Base-by-base conservation (phyloP, 2,113 vertebrate genomes). In the Pluvianellus socialis region DNA sequence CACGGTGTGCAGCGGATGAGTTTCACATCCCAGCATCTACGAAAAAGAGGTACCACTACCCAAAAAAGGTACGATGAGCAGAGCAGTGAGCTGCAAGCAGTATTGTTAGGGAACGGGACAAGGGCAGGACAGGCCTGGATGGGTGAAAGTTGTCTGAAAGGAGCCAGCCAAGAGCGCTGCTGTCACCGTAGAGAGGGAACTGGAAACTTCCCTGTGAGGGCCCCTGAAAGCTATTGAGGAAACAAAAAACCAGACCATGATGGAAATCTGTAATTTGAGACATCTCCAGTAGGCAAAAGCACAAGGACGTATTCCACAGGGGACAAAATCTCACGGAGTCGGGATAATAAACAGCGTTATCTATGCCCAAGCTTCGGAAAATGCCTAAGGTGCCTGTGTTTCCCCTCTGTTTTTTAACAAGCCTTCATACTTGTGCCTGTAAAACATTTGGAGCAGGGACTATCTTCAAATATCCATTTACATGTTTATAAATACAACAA, bases 241-340 rank as follows among this genome's bases (percentile, higher is more conserved):
- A 91, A 77, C 30, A 77, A 53, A 82, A 88, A 47, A 68, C 21
- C 63, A 74, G 79, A 56, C 26, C 56, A 16, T 20, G 65, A 67
- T 56, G 80, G 73, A 89, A 92, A 84, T 59, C 76, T 81, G 79
- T 59, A 96, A 94, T 50, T 84, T 84, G 89, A 97, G 88, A 88
- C 42, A 52, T 35, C 30, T 88, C 82, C 83, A 72, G 83, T 2
- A 53, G 53, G 91, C 52, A 56, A 76, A 88, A 87, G 33, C 61
- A 71, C 59, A 59, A 81, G 65, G 73, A 26, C 24, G 1, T 91
- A n/a, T 67, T 84, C 47, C 70, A 45, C 28, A 44, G 70, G 65
- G 91, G 56, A 87, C 65, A 93, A 61, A 94, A 56, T 65, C 49
- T 62, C 63, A 22, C 0, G 7, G 32, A 56, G 42, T 30, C 49